phyloP scores from a whole-genome alignment of 2,797 vertebrate species.

The Rhinichthys osculus region DNA sequence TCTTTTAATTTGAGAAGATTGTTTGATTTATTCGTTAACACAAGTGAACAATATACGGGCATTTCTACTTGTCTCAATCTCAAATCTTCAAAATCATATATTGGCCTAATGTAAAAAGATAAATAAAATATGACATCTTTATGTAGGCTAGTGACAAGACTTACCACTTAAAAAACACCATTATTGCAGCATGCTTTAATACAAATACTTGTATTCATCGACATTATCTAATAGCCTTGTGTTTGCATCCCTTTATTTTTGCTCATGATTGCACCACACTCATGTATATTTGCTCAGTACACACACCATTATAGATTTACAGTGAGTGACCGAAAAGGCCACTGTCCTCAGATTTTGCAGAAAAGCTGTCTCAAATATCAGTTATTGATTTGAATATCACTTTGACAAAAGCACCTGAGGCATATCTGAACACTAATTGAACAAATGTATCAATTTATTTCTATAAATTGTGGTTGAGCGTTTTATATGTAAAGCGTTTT shows the following conservation, averaged over 20 bases:
- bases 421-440: not conserved
- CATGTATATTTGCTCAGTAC: not conserved
- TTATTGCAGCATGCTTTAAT: not conserved
- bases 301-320: not conserved
- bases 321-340: not conserved
- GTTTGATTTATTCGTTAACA: not conserved
- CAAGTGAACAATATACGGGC: not conserved
- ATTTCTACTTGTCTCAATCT: not conserved
- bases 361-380: constrained; percentile 4
- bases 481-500: too few species aligned
- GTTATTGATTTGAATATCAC: not conserved
- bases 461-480: too few species aligned
- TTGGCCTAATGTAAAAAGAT: not conserved
- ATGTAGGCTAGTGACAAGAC: not conserved
- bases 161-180: not conserved
- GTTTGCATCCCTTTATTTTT: not conserved
- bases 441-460: not conserved
- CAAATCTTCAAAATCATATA: not conserved
- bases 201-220: not conserved
- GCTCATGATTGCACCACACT: not conserved
- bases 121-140: not conserved
- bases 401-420: not conserved
- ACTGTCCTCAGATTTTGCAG: not conserved
- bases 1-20: constrained; percentile 5
- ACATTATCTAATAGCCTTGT: not conserved